phyloP scores from a whole-genome alignment of 37 sponge, comb jelly and placozoan genomes.

The Axinella damicornis region DNA sequence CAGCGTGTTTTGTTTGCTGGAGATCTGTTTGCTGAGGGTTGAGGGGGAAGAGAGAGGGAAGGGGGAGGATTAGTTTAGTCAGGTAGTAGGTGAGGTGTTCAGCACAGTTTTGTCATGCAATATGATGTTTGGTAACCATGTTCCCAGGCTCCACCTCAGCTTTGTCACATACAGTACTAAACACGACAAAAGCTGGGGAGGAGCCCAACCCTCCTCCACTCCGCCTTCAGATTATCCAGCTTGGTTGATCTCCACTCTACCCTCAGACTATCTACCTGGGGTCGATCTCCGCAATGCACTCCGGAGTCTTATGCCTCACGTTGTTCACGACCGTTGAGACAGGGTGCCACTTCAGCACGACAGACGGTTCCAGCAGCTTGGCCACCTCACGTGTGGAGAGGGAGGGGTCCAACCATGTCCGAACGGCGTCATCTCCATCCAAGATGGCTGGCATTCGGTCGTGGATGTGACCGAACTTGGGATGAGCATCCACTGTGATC shows the following conservation, averaged over 20 bases:
- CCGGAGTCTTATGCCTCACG: constrained; percentile 73
- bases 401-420: constrained; percentile 70
- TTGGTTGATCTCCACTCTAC: too few species aligned
- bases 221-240: too few species aligned
- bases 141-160: too few species aligned
- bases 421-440: constrained; percentile 77
- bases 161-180: too few species aligned
- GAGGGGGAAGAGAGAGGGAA: neutral
- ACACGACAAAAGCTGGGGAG: too few species aligned
- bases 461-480: constrained; percentile 74
- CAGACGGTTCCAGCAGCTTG: constrained; percentile 26
- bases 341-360: constrained; percentile 76
- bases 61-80: neutral
- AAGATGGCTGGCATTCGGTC: constrained; percentile 93
- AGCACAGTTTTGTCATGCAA: too few species aligned
- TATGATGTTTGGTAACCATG: too few species aligned
- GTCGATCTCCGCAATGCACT: constrained; percentile 76
- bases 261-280: constrained; percentile 38
- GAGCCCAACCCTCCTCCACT: too few species aligned
- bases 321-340: constrained; percentile 86
- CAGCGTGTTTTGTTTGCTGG: constrained; percentile 63
- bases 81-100: neutral
- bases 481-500: constrained; percentile 87
- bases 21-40: constrained; percentile 48
- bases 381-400: constrained; percentile 49